Evolutionary conservation across 2,797 vertebrate genomes (phyloP), one percentile per base, ranked within the genome.

Genomic region (Lagothrix lagotricha): DNA sequence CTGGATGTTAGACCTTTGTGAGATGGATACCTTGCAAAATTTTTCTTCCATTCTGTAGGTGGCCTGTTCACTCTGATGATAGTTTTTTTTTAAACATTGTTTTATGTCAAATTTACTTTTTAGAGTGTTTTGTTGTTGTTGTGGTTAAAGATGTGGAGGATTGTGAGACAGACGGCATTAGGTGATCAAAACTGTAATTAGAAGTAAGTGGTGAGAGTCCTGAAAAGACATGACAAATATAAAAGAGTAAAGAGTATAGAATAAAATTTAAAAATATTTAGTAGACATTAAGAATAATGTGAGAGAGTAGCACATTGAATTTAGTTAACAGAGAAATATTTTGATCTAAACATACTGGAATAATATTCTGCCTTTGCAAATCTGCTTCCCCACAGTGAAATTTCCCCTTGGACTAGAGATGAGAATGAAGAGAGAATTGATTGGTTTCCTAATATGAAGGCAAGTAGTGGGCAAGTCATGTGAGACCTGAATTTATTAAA

Each of bases 81-180:
- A 64, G 2, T 15, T 64, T 39, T 39, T 13, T 79, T 50, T 15
- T 50, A 79, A 41, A 24, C 5, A 73, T 82, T 15, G 15, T 64
- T 64, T 64, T 64, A 84, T 33, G 4, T 33, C 8, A 61, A 3
- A 80, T 54, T 84, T 92, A 50, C 15, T 39, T 90, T 67, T 82
- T 84, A 90, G 19, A 92, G 22, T 92, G 41, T 88, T 82, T 50
- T 17, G 5, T 76, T 70, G 46, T 48, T 46, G 12, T 46, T 46
- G 50, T 7, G 41, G 33, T 24, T 46, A 44, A 9, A 4, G 80
- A 15, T 13, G 3, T 88, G 1, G 12, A 30, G 22, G 7, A 87
- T 44, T 83, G 61, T 72, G 1, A 15, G 2, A 61, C 3, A 0
- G 11, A 2, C 26, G 14, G 1, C 2, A 2, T 58, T 24, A 30